Evolutionary conservation across 1,140 invertebrate species (phyloP).

Genomic region (Phthorimaea operculella): DNA sequence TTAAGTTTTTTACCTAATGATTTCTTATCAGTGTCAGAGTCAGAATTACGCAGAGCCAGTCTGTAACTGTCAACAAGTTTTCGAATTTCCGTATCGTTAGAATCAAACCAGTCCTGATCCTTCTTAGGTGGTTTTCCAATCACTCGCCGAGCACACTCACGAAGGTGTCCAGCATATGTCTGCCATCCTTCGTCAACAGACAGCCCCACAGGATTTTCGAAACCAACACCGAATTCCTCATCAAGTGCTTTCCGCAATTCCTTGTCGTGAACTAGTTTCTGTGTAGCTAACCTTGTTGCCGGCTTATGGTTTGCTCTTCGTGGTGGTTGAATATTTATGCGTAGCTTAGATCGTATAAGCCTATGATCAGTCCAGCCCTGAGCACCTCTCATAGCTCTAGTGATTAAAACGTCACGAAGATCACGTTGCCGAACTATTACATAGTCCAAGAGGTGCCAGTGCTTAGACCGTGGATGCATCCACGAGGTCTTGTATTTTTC

Average conservation of each 20-base stretch:
- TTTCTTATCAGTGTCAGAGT: not conserved
- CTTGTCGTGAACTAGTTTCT: conserved; percentile 12
- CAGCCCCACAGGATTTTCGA: not conserved
- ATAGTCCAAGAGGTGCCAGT: too few species aligned
- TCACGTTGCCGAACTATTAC: not conserved
- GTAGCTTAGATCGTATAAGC: conserved; percentile 16
- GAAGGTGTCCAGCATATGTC: not conserved
- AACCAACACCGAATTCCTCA: conserved; percentile 7
- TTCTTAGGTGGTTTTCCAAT: not conserved
- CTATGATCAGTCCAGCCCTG: conserved; percentile 6
- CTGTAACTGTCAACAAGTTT: conserved; percentile 12
- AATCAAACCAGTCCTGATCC: conserved; percentile 13
- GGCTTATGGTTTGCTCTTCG: conserved; percentile 15
- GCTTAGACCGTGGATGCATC: too few species aligned
- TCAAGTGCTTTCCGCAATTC: not conserved
- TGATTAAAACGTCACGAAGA: not conserved
- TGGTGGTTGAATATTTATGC: conserved; percentile 10
- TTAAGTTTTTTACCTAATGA: conserved; percentile 10
- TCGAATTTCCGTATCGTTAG: conserved; percentile 10
- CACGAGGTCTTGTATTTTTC: conserved; percentile 14
- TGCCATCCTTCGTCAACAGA: not conserved
- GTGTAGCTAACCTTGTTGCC: conserved; percentile 5
- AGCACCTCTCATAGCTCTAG: not conserved
- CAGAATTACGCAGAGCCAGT: not conserved
- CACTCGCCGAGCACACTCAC: not conserved